Percentiles rank a stretch among this genome's conserved stretches.
phyloP scores from a whole-genome alignment of 2,113 vertebrate genomes.

The Spea multiplicata region DNA sequence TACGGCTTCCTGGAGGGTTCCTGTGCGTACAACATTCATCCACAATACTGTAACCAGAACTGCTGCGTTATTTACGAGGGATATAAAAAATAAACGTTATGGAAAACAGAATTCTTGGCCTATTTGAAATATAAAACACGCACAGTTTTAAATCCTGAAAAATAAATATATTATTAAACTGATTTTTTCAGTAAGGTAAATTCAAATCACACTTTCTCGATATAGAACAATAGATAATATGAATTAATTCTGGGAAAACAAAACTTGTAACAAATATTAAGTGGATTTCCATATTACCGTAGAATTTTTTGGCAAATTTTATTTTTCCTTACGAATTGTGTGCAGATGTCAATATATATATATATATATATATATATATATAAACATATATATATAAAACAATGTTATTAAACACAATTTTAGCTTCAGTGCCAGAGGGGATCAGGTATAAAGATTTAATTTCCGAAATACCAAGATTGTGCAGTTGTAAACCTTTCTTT shows the following conservation, averaged over 20 bases:
- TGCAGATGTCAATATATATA: not conserved
- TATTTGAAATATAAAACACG: not conserved
- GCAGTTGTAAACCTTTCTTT: constrained; percentile 35
- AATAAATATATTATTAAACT: constrained; percentile 11
- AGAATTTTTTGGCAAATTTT: not conserved
- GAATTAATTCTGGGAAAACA: not conserved
- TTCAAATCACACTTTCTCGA: not conserved
- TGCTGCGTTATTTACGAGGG: constrained; percentile 32
- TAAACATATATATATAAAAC: not conserved
- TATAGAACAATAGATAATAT: not conserved
- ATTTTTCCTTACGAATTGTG: constrained; percentile 9
- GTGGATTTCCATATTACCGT: not conserved
- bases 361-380: not conserved
- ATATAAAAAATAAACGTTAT: constrained; percentile 23
- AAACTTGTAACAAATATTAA: not conserved
- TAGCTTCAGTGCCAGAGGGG: constrained; percentile 29
- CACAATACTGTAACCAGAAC: constrained; percentile 30
- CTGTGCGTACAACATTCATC: constrained; percentile 19
- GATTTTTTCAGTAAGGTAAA: not conserved
- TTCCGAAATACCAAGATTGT: constrained; percentile 36
- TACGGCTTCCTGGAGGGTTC: constrained; percentile 40
- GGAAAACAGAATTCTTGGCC: constrained; percentile 35
- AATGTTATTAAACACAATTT: constrained; percentile 32
- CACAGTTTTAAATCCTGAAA: constrained; percentile 11
- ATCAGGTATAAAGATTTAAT: constrained; percentile 39